phyloP scores from a whole-genome alignment of 1,140 invertebrate genomes.

The Dendroctonus valens region DNA sequence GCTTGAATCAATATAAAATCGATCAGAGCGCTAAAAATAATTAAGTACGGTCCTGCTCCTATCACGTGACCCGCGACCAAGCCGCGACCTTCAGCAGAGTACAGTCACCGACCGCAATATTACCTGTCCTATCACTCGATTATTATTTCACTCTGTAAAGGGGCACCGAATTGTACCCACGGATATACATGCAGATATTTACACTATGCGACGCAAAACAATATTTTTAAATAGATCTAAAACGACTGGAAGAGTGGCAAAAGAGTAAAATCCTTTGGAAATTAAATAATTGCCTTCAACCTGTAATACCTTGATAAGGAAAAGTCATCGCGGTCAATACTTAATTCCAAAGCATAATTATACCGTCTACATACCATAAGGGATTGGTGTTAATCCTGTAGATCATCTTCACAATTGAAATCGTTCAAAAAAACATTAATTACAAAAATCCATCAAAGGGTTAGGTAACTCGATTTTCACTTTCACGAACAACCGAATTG shows the following conservation, averaged over 20 bases:
- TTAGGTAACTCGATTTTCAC: conserved; percentile 29
- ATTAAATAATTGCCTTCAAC: neutral
- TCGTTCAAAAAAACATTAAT: neutral
- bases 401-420: conserved; percentile 3
- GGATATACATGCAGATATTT: conserved; percentile 3
- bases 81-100: conserved; percentile 37
- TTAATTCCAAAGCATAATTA: neutral
- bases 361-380: neutral
- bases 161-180: conserved; percentile 11
- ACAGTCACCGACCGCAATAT: conserved; percentile 36
- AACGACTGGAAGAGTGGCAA: neutral
- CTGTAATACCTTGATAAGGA: no score
- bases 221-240: neutral
- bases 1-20: no score
- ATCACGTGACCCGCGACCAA: conserved; percentile 36
- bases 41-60: conserved; percentile 28
- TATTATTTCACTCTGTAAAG: conserved; percentile 24
- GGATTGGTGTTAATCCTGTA: neutral
- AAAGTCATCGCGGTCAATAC: neutral
- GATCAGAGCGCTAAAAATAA: neutral
- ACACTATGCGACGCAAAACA: neutral
- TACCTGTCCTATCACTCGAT: conserved; percentile 28
- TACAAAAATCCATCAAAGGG: neutral
- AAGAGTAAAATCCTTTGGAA: no score
- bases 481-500: conserved; percentile 20